Conservation (phyloP, 2,113 vertebrate genomes). For the Pterocles burchelli region DNA sequence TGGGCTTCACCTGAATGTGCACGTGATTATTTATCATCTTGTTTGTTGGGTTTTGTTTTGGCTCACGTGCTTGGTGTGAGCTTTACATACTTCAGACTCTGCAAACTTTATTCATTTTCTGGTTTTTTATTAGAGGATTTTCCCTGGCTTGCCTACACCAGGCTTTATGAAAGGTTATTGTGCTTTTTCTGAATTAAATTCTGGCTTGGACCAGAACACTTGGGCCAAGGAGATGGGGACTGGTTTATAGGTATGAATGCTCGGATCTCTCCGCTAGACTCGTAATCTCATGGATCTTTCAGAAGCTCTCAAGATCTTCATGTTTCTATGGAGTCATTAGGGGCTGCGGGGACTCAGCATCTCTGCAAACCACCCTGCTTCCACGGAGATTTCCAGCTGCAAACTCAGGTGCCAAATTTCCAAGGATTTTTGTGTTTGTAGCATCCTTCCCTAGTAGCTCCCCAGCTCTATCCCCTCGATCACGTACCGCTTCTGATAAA, state of each 20-base stretch:
- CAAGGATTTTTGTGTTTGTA: fast-evolving
- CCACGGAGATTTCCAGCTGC: background rate
- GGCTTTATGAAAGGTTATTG: background rate
- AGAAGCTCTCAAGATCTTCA: background rate
- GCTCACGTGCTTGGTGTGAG: fast-evolving
- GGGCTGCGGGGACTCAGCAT: background rate
- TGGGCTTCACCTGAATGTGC: background rate
- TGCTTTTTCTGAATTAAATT: background rate
- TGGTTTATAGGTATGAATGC: background rate
- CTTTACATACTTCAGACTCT: background rate
- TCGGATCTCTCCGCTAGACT: background rate
- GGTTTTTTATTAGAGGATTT: background rate
- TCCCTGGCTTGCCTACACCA: fast-evolving
- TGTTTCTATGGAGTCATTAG: background rate
- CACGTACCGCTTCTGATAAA: background rate
- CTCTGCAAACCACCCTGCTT: background rate
- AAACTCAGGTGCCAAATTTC: background rate
- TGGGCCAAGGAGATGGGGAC: background rate
- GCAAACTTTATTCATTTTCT: background rate
- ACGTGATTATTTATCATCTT: background rate
- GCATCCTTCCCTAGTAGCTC: background rate
- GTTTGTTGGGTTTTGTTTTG: background rate
- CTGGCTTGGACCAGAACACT: background rate
- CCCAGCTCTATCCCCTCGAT: background rate
- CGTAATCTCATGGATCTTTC: fast-evolving